Evolutionary conservation across 2,888 invertebrate species (phyloP), one percentile per base, ranked within the genome.

Genomic region (Cephus pulcher): DNA sequence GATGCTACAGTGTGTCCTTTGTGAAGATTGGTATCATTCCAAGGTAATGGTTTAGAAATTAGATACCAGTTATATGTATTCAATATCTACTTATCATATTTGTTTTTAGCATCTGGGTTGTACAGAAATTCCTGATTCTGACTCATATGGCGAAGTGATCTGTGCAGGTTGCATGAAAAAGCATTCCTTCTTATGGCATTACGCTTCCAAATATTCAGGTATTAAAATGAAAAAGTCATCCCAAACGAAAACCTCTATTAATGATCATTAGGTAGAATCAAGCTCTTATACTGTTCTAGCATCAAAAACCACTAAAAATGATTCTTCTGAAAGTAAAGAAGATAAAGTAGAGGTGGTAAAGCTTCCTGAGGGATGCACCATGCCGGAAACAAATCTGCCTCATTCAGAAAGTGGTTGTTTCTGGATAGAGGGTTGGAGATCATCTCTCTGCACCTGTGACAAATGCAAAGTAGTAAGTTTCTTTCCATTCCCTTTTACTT

Each of bases 1-100:
- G 86, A 99, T 99, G 99, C 95, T 98, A 75, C 99, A 99, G 90
- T 99, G 99, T 89, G 93, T 97, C 73, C 93, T 98, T 77, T 99
- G 99, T 91, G 99, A 99, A 91, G 99, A 99, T 91, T 99, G 99
- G 99, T 97, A 95, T 87, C 99, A 99, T 93, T 94, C 95, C 35
- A 92, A 93, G 91, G 95, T 95, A 90, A 84, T 90, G 35, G 40
- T 56, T 77, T 33, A 75, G 69, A 76, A 74, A 75, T 30, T 12
- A 75, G 3, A n/a, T 69, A 35, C 4, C 4, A 76, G 23, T 73
- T 70, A 15, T 33, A 76, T 40, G 68, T 76, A 69, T 40, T 34
- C 69, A 69, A 40, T 71, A 15, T 75, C 74, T n/a, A 70, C 11
- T 71, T 69, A 40, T 75, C 32, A 11, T 11, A 1, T 75, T 69